Conservation (phyloP, 2,888 invertebrate genomes). For the Flexamia atlantica region DNA sequence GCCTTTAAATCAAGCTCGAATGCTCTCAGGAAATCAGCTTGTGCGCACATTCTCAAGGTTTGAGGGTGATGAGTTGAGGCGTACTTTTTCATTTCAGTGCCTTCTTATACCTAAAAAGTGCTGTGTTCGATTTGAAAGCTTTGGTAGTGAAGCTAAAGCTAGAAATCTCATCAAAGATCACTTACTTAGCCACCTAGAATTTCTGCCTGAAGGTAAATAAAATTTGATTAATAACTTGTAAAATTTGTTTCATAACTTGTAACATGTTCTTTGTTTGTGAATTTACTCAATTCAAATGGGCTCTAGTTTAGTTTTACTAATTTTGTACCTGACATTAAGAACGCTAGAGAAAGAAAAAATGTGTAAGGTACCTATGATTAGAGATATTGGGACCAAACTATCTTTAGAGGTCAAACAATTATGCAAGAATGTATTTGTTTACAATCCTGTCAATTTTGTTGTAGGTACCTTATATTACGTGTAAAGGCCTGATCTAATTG, state of each 20-base stretch:
- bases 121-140: conserved; percentile 76
- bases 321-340: too few species aligned
- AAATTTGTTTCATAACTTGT: conserved; percentile 4
- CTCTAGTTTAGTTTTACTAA: too few species aligned
- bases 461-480: too few species aligned
- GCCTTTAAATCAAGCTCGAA: conserved; percentile 71
- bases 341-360: too few species aligned
- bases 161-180: conserved; percentile 76
- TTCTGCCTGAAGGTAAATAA: conserved; percentile 71
- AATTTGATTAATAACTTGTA: not conserved
- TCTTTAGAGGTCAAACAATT: too few species aligned
- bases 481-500: too few species aligned
- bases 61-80: conserved; percentile 76
- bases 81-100: conserved; percentile 77
- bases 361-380: too few species aligned
- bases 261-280: too few species aligned
- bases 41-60: conserved; percentile 76
- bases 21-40: conserved; percentile 76
- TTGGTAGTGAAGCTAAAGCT: conserved; percentile 78
- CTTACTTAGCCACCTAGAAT: conserved; percentile 75
- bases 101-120: conserved; percentile 76
- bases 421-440: too few species aligned
- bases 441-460: too few species aligned
- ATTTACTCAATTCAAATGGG: too few species aligned
- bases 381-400: too few species aligned